phyloP scores from a whole-genome alignment of 2,888 invertebrate species.

The Pterobdella sp. region DNA sequence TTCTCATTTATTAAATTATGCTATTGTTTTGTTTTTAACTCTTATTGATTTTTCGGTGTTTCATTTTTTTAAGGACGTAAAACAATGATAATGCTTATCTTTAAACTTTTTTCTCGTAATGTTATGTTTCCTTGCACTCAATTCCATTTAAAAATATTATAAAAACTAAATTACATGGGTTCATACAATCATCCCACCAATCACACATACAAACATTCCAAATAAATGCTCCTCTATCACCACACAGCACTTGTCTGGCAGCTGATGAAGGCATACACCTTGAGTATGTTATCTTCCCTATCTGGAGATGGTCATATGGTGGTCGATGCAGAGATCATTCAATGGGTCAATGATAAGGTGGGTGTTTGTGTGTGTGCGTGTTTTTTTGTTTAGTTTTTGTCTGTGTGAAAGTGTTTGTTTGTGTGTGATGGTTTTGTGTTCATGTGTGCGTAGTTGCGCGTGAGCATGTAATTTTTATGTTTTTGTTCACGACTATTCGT shows the following conservation, averaged over 20 bases:
- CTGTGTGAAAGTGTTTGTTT: background rate
- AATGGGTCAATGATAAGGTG: slow-evolving; percentile 91
- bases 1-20: too few relatives aligned
- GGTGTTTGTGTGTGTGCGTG: background rate
- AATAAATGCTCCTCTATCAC: background rate
- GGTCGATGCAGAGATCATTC: slow-evolving; percentile 88
- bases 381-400: background rate
- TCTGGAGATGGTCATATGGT: slow-evolving; percentile 58
- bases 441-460: background rate
- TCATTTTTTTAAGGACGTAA: too few relatives aligned
- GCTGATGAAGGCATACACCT: slow-evolving; percentile 94
- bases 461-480: background rate
- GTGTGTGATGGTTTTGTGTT: background rate
- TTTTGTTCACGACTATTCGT: background rate
- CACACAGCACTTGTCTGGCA: slow-evolving; percentile 87
- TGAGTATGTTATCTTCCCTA: slow-evolving; percentile 69
- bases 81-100: too few relatives aligned
- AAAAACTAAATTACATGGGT: too few relatives aligned
- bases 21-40: too few relatives aligned
- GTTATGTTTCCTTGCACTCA: too few relatives aligned
- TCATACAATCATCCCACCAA: too few relatives aligned
- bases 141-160: too few relatives aligned
- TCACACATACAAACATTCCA: too few relatives aligned
- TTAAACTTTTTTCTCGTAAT: too few relatives aligned
- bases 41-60: too few relatives aligned